A percentile compares a stretch with the other conserved stretches of the same genome.
phyloP scores from a whole-genome alignment of 1,140 invertebrate genomes.

The Laupala kohalensis region DNA sequence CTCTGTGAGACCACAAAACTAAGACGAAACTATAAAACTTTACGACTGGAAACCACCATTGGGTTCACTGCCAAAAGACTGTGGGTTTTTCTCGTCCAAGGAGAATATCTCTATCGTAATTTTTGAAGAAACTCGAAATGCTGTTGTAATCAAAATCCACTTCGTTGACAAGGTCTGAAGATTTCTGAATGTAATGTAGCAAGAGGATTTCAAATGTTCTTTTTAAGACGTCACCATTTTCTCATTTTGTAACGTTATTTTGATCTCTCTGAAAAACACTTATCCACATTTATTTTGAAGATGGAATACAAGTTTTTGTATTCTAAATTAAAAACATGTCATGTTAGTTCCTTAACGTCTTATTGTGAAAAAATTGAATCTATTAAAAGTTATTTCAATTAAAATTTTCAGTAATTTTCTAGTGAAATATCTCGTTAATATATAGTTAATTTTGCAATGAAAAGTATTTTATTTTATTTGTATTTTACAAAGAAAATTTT shows the following conservation, averaged over 20 bases:
- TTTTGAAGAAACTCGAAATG: background rate
- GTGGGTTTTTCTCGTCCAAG: background rate
- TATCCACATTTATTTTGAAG: background rate
- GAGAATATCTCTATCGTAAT: background rate
- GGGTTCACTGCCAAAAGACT: background rate
- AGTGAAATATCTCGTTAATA: no score
- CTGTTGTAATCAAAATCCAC: background rate
- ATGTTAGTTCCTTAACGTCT: no score
- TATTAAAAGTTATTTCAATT: no score
- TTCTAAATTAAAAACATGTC: no score
- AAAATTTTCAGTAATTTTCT: no score
- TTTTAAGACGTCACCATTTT: background rate
- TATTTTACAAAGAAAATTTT: no score
- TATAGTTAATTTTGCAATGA: no score
- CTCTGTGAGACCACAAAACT: background rate
- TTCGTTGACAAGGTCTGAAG: background rate
- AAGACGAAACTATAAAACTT: background rate
- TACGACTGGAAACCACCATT: background rate
- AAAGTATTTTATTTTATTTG: no score
- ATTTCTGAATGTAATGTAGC: background rate
- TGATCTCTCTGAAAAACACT: background rate
- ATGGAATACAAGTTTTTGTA: no score
- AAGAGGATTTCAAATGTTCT: background rate
- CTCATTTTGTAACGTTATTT: background rate
- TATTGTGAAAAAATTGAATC: no score